These are phyloP conservation scores for Brachionus plicatilis DNA, from an alignment of 1,140 invertebrate genomes.

Conservation along the genomic window DNA sequence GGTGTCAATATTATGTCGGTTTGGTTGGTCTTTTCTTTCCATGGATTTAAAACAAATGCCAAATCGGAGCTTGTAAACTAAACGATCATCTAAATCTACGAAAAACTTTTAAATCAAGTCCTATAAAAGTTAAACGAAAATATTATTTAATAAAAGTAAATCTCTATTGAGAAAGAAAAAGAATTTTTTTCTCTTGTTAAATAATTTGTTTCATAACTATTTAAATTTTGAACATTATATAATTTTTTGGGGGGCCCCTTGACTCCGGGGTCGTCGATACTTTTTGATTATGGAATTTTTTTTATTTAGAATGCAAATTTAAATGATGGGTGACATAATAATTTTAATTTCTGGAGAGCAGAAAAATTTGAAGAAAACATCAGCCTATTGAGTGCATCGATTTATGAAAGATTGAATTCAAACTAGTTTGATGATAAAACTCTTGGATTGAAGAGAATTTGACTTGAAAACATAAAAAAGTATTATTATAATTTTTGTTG, in stretches of 20 bases:
- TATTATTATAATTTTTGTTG: constrained; percentile 37
- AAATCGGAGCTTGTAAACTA: background rate
- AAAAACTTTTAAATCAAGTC: background rate
- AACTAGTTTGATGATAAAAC: background rate
- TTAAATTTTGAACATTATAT: constrained; percentile 40
- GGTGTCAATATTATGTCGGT: background rate
- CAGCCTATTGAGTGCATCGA: background rate
- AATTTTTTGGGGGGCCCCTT: background rate
- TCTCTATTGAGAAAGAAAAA: background rate
- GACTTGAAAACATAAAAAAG: background rate
- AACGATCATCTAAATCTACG: background rate
- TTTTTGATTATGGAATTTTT: background rate
- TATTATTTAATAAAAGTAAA: background rate
- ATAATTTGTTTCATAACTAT: constrained; percentile 38
- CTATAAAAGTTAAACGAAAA: background rate
- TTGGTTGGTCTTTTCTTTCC: background rate
- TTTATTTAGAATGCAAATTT: background rate
- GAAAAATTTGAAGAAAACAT: background rate
- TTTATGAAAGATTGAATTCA: background rate
- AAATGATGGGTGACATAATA: background rate
- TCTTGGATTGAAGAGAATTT: background rate
- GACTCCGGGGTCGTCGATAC: background rate
- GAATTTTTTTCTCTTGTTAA: background rate
- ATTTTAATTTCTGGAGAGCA: background rate
- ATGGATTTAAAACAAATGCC: background rate